phyloP scores from a whole-genome alignment of 2,113 vertebrate genomes.

The Actenoides lindsayi region DNA sequence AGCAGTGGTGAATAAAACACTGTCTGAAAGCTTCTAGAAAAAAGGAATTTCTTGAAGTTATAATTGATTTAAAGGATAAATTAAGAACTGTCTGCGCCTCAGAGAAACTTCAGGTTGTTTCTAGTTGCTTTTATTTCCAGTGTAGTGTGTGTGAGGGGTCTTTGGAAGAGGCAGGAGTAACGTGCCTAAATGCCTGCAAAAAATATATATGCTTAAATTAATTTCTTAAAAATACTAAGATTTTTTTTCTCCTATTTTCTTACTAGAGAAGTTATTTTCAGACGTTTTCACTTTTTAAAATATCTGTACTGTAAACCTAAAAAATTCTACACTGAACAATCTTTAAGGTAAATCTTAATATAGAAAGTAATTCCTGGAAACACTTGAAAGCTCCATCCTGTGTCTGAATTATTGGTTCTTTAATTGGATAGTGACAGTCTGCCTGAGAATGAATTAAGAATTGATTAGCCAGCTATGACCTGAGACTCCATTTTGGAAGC shows the following conservation, averaged over 20 bases:
- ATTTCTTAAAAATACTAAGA: not conserved
- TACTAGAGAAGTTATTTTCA: not conserved
- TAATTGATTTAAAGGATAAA: not conserved
- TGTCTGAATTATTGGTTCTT: not conserved
- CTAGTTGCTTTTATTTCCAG: not conserved
- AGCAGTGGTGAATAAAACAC: not conserved
- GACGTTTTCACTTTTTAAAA: not conserved
- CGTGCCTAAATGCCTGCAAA: not conserved
- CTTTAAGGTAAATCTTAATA: not conserved
- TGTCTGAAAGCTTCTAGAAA: not conserved
- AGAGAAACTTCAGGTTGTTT: not conserved
- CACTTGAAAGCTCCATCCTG: not conserved
- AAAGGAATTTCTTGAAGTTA: not conserved
- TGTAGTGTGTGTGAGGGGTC: not conserved
- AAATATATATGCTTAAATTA: not conserved
- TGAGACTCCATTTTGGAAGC: not conserved
- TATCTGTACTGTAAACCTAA: not conserved
- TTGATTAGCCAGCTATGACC: accelerated
- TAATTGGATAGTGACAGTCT: not conserved
- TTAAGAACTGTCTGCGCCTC: not conserved
- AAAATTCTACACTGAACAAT: not conserved
- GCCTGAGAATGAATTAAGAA: not conserved
- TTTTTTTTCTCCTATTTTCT: not conserved
- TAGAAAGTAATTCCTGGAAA: not conserved
- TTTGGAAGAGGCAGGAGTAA: not conserved